Percentiles rank a stretch among this genome's conserved stretches.
Conservation (phyloP, 2,888 invertebrate species). For the Lasioglossum marginatum region DNA sequence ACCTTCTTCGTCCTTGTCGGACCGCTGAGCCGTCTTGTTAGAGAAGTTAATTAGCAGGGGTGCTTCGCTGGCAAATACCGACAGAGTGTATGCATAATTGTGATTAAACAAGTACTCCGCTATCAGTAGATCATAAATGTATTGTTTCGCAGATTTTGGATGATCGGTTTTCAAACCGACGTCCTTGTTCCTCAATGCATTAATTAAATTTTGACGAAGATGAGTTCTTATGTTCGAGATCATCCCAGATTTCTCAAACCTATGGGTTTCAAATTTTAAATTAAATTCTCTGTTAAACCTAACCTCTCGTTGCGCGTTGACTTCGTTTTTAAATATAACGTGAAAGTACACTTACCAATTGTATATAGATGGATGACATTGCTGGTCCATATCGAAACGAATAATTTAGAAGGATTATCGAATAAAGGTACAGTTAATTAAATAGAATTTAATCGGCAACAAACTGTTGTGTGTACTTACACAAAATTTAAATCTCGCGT, state of each 20-base stretch:
- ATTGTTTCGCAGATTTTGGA: conserved; percentile 81
- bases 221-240: conserved; percentile 82
- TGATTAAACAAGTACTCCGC: conserved; percentile 82
- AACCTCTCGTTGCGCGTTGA: neutral
- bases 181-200: conserved; percentile 80
- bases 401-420: conserved; percentile 7
- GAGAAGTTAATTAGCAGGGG: conserved; percentile 80
- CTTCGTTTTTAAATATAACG: neutral
- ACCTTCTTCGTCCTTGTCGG: conserved; percentile 43
- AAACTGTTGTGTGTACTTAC: conserved; percentile 26
- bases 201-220: conserved; percentile 81
- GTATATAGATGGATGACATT: conserved; percentile 79
- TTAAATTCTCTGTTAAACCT: neutral
- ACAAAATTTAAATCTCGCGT: conserved; percentile 39
- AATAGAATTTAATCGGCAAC: neutral
- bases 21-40: conserved; percentile 62
- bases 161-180: conserved; percentile 69
- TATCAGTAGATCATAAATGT: conserved; percentile 81
- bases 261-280: conserved; percentile 49
- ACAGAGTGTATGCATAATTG: conserved; percentile 81
- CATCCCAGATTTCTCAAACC: conserved; percentile 83
- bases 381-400: conserved; percentile 74
- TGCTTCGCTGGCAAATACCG: conserved; percentile 83
- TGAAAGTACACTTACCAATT: conserved; percentile 75
- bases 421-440: neutral